Percentiles rank a stretch among this genome's conserved stretches.
Conservation (phyloP, 2,113 vertebrate species). For the Ornithorhynchus anatinus region DNA sequence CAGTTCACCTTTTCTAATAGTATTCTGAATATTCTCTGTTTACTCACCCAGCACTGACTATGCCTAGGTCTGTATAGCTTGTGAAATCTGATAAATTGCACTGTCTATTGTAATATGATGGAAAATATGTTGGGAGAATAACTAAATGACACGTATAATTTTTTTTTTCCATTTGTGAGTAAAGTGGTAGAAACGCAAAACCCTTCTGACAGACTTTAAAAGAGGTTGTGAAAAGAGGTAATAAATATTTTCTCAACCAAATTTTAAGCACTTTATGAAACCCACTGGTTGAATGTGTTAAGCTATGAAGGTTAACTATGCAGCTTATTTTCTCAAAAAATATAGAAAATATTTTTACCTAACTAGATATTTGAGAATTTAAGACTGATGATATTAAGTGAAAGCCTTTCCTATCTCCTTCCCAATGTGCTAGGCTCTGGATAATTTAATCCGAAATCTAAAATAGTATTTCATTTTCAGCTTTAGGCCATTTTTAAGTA, state of each 20-base stretch:
- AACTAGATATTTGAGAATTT: neutral
- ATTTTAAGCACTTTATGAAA: neutral
- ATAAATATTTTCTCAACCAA: neutral
- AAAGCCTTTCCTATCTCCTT: neutral
- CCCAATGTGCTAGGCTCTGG: neutral
- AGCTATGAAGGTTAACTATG: neutral
- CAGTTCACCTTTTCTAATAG: neutral
- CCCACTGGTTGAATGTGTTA: neutral
- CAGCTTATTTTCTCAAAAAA: neutral
- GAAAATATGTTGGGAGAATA: neutral
- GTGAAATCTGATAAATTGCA: neutral
- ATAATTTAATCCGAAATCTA: neutral
- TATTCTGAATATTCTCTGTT: neutral
- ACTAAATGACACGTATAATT: neutral
- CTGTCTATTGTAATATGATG: neutral
- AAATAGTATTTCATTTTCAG: constrained; percentile 14
- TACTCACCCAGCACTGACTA: constrained; percentile 13
- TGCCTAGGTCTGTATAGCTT: neutral
- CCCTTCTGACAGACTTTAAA: neutral
- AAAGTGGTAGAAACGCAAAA: neutral
- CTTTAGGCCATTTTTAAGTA: neutral
- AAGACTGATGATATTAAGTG: neutral
- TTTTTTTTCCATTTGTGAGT: constrained; percentile 3
- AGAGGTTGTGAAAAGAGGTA: neutral
- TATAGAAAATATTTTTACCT: neutral